Evolutionary conservation across 2,888 invertebrate genomes (phyloP).

Genomic region (Hetaerina titia): DNA sequence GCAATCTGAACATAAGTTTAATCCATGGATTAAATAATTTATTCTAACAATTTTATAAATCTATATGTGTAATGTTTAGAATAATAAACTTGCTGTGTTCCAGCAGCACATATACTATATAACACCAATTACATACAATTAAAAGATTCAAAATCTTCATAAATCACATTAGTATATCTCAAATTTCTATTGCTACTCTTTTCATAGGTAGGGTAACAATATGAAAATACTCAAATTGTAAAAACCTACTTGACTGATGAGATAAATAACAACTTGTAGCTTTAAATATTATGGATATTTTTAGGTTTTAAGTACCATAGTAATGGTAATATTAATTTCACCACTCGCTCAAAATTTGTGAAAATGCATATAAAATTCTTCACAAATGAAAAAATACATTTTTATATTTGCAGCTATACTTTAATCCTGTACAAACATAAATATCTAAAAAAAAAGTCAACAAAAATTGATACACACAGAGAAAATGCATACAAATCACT

Average conservation of each 20-base stretch:
- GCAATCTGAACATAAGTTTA: background rate
- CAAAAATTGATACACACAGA: background rate
- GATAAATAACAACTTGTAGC: conserved; percentile 34
- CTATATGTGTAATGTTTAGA: background rate
- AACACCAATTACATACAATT: background rate
- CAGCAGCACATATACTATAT: background rate
- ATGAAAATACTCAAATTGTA: conserved; percentile 4
- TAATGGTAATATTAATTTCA: background rate
- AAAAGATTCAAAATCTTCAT: conserved; percentile 1
- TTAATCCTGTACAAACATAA: conserved; percentile 26
- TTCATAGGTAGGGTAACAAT: background rate
- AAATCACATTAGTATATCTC: background rate
- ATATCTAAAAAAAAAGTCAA: conserved; percentile 24
- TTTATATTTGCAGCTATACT: background rate
- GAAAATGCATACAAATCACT: background rate
- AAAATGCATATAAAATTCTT: conserved; percentile 32
- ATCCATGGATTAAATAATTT: background rate
- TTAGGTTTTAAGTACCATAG: background rate
- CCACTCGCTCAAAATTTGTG: background rate
- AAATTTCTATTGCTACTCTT: background rate
- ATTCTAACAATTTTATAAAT: background rate
- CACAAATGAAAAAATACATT: conserved; percentile 21
- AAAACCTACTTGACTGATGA: conserved; percentile 2
- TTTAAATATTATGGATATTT: background rate
- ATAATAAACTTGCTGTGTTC: background rate